Percentiles rank a stretch among this genome's conserved stretches.
Conservation (phyloP, 1,140 invertebrate genomes). For the Brachionus sp. region DNA sequence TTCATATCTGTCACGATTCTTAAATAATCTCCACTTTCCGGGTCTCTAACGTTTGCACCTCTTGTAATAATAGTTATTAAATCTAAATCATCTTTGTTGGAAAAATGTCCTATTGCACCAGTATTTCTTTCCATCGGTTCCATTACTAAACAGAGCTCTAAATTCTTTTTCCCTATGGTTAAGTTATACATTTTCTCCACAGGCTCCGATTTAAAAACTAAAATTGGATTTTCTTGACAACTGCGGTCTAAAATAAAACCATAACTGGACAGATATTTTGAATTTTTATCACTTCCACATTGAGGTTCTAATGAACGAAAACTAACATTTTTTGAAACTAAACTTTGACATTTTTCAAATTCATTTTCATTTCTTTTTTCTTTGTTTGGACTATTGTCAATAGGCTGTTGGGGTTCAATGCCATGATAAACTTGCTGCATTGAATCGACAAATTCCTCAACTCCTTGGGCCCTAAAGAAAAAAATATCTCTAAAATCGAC, state of each 20-base stretch:
- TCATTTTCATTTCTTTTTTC: neutral
- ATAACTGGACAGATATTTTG: neutral
- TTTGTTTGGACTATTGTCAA: neutral
- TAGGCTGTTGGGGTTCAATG: slow-evolving; percentile 1
- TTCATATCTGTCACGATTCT: neutral
- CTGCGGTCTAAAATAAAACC: neutral
- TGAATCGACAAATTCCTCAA: neutral
- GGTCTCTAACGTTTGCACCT: neutral
- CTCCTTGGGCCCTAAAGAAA: neutral
- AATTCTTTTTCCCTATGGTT: neutral
- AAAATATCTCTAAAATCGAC: neutral
- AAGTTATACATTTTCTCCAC: neutral
- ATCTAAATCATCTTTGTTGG: neutral
- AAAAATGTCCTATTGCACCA: slow-evolving; percentile 13
- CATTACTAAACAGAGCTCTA: neutral
- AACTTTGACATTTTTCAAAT: slow-evolving; percentile 8
- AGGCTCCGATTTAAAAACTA: neutral
- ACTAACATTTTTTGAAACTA: neutral
- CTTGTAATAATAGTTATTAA: neutral
- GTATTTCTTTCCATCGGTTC: slow-evolving; percentile 1
- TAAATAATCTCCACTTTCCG: neutral
- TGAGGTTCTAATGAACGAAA: neutral
- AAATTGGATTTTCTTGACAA: neutral
- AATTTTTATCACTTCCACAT: neutral
- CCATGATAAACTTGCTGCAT: slow-evolving; percentile 22